Evolutionary conservation across 2,888 invertebrate species (phyloP).

Genomic region (Rapana venosa): DNA sequence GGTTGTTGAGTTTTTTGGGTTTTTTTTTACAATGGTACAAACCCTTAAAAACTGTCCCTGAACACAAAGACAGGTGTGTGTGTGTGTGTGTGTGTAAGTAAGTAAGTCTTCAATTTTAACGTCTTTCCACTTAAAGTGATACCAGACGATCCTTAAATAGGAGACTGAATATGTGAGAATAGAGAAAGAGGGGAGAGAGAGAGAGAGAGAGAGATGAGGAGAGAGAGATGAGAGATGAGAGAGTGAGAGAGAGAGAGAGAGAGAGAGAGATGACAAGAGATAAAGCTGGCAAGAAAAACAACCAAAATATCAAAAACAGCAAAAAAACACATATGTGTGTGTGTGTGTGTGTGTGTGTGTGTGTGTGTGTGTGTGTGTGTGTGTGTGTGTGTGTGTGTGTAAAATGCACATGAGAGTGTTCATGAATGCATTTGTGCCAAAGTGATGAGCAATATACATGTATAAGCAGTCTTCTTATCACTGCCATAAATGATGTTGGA

Average conservation of each 20-base stretch:
- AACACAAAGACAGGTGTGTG: background rate
- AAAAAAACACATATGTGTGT: background rate
- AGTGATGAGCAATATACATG: background rate
- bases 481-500: background rate
- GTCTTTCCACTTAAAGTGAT: no score
- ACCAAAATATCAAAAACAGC: background rate
- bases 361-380: background rate
- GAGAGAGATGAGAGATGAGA: background rate
- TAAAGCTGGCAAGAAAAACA: background rate
- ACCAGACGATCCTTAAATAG: no score
- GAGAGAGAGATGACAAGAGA: no score
- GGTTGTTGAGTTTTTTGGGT: no score
- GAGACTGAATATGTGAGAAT: no score
- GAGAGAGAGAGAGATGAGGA: background rate
- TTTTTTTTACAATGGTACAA: no score
- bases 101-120: no score
- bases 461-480: no score
- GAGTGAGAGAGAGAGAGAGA: no score
- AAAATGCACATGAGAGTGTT: background rate
- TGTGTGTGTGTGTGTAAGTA: no score
- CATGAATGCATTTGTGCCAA: background rate
- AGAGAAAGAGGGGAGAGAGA: background rate
- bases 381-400: background rate
- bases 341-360: conserved; percentile 19
- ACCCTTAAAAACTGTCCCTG: no score